Percentiles rank a stretch among this genome's conserved stretches.
These are phyloP conservation scores for Sinonovacula constricta DNA, from an alignment of 1,140 invertebrate species.

Conservation along the genomic window DNA sequence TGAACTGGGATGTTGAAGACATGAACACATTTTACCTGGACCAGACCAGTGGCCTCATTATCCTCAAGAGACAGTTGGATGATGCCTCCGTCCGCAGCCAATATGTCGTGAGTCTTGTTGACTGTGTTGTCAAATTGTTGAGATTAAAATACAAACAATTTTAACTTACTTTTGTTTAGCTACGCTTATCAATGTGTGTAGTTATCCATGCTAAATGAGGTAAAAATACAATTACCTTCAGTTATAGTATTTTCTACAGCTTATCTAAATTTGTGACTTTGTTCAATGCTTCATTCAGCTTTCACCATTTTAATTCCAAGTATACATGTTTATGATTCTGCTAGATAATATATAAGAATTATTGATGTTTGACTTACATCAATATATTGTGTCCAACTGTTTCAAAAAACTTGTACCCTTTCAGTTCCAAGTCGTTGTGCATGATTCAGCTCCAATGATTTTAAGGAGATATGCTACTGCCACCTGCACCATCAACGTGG, in stretches of 20 bases:
- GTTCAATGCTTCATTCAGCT: no score
- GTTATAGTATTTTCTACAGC: neutral
- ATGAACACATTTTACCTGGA: constrained; percentile 23
- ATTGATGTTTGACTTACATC: no score
- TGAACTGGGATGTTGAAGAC: constrained; percentile 27
- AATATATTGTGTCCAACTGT: no score
- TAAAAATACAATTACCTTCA: neutral
- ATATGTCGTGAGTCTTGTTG: constrained; percentile 10
- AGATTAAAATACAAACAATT: neutral
- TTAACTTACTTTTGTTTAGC: neutral
- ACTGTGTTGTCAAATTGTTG: neutral
- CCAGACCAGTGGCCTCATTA: constrained; percentile 6
- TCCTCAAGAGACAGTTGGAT: neutral
- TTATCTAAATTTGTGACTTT: no score
- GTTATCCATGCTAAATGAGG: neutral
- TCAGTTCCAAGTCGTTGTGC: constrained; percentile 54
- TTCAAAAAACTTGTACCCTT: no score
- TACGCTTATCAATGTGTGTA: neutral
- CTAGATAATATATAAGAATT: no score
- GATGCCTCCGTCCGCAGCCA: neutral
- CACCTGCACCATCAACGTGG: constrained; percentile 64
- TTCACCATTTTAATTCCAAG: no score
- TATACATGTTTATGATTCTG: no score
- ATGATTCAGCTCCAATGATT: constrained; percentile 36
- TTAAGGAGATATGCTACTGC: constrained; percentile 34